Evolutionary conservation across 2,888 invertebrate genomes (phyloP).

Genomic region (Mythimna ferrago): DNA sequence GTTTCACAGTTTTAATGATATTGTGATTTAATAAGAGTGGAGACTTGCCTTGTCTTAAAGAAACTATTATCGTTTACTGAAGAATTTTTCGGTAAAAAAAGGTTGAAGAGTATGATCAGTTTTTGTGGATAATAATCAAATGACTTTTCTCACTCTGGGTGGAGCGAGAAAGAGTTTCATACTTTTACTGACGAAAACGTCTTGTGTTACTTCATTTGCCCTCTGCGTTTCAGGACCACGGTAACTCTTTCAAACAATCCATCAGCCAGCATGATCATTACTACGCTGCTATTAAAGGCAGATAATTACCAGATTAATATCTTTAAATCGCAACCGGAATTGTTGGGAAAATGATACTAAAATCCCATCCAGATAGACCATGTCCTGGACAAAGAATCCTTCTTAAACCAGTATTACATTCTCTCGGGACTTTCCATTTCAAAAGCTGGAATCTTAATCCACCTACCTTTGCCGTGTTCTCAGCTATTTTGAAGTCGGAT

Average conservation of each 20-base stretch:
- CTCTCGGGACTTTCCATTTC: not conserved
- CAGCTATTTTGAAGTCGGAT: not conserved
- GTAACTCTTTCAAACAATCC: too few relatives aligned
- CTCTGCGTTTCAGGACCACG: too few relatives aligned
- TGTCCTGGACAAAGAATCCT: not conserved
- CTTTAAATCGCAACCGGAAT: not conserved
- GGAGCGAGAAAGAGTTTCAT: too few relatives aligned
- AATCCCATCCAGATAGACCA: not conserved
- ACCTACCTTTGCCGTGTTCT: not conserved
- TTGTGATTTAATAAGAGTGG: slow-evolving; percentile 42
- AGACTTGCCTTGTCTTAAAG: slow-evolving; percentile 7
- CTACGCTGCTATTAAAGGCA: not conserved
- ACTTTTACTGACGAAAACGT: too few relatives aligned
- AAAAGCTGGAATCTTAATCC: not conserved
- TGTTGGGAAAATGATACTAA: not conserved
- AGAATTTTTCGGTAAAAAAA: not conserved
- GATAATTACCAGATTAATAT: not conserved
- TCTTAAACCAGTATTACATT: not conserved
- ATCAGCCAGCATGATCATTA: not conserved
- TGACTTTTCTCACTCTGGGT: too few relatives aligned
- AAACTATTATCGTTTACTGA: slow-evolving; percentile 3
- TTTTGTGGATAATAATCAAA: too few relatives aligned
- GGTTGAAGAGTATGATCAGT: too few relatives aligned
- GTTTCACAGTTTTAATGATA: slow-evolving; percentile 72
- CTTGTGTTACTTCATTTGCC: too few relatives aligned